These are phyloP conservation scores for Mya arenaria DNA, from an alignment of 1,140 invertebrate genomes.

Conservation along the genomic window DNA sequence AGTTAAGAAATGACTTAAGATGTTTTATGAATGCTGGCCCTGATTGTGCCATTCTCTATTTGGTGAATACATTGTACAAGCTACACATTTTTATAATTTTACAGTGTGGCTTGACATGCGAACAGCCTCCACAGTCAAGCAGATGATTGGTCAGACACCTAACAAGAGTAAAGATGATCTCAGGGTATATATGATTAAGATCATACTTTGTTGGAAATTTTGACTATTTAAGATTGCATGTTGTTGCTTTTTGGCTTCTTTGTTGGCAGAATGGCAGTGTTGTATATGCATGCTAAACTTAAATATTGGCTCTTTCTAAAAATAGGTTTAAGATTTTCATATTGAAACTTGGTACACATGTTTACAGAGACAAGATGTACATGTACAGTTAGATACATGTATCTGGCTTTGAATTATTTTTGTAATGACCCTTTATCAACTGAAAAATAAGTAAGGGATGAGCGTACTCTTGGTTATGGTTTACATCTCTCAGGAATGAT, in stretches of 20 bases:
- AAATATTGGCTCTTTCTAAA: background rate
- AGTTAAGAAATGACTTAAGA: too few species aligned
- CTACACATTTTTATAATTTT: too few species aligned
- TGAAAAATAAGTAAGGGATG: too few species aligned
- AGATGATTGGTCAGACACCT: constrained; percentile 90
- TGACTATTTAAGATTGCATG: background rate
- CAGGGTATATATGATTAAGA: constrained; percentile 56
- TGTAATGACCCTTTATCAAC: too few species aligned
- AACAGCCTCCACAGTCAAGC: constrained; percentile 92
- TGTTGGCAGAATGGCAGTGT: background rate
- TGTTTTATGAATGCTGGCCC: too few species aligned
- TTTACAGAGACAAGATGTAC: too few species aligned
- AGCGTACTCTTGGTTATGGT: too few species aligned
- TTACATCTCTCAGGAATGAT: too few species aligned
- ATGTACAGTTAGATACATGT: too few species aligned
- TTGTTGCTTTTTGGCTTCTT: background rate
- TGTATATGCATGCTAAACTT: background rate
- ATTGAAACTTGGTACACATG: background rate
- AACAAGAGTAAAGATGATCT: constrained; percentile 87
- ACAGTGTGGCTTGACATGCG: constrained; percentile 81
- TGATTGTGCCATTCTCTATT: too few species aligned
- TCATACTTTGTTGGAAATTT: background rate
- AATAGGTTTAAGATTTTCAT: background rate
- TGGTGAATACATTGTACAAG: too few species aligned
- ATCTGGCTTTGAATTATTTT: too few species aligned